phyloP scores from a whole-genome alignment of 2,888 invertebrate species.

The Drosophila paramelanica region DNA sequence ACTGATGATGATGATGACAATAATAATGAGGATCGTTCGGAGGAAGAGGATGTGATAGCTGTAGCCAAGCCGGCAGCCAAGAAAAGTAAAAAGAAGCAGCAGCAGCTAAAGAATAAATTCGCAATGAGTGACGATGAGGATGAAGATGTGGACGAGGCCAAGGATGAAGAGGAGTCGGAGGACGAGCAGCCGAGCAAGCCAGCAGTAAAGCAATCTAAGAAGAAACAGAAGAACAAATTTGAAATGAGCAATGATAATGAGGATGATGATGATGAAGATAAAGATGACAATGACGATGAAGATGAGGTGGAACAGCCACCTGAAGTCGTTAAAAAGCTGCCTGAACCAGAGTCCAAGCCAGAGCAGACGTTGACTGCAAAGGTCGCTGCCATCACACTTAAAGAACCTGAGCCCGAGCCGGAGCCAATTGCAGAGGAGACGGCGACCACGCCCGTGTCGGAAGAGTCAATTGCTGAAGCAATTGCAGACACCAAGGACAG shows the following conservation, averaged over 20 bases:
- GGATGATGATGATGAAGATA: too few relatives aligned
- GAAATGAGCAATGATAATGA: constrained; percentile 75
- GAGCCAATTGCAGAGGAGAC: constrained; percentile 10
- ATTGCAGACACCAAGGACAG: constrained; percentile 28
- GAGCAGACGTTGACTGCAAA: constrained; percentile 6
- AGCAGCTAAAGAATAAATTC: constrained; percentile 57
- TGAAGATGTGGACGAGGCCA: constrained; percentile 62
- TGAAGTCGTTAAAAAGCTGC: constrained; percentile 1
- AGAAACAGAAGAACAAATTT: constrained; percentile 78
- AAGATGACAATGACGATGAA: constrained; percentile 53
- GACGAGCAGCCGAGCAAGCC: constrained; percentile 62
- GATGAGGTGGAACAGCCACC: constrained; percentile 1
- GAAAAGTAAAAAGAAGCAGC: constrained; percentile 83
- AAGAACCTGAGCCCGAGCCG: constrained; percentile 16
- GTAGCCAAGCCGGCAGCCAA: constrained; percentile 71
- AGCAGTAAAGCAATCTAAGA: constrained; percentile 77
- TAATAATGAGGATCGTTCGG: constrained; percentile 31
- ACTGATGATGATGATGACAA: constrained; percentile 74
- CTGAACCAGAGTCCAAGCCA: constrained; percentile 9
- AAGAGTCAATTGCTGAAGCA: constrained; percentile 16
- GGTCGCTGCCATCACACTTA: constrained; percentile 6
- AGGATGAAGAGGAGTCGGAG: constrained; percentile 52
- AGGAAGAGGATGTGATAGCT: constrained; percentile 37
- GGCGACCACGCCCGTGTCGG: constrained; percentile 28
- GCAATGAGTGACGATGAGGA: constrained; percentile 69